A percentile compares a stretch with the other conserved stretches of the same genome.
phyloP scores from a whole-genome alignment of 2,113 vertebrate species.

The Rhinolophus ferrumequinum region DNA sequence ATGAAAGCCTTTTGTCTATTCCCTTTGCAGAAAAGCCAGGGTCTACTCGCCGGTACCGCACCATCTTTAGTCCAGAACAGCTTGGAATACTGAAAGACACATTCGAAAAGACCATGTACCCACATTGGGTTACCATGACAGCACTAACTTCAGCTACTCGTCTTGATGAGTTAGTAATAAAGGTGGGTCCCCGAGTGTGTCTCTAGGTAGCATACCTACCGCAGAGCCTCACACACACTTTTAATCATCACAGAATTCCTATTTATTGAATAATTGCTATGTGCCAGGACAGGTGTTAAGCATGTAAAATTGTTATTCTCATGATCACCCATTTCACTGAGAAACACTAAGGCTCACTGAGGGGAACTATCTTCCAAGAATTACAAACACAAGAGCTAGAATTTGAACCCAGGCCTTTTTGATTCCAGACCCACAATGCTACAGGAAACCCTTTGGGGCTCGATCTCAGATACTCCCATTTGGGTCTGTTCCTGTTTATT shows the following conservation, averaged over 20 bases:
- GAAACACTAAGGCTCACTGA: background rate
- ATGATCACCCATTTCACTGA: background rate
- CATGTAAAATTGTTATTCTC: background rate
- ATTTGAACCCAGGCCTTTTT: background rate
- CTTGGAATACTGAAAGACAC: background rate
- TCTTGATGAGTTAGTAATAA: background rate
- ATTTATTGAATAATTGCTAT: too few species aligned
- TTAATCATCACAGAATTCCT: background rate
- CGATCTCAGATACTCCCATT: background rate
- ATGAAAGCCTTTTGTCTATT: background rate
- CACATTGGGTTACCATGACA: rapidly evolving
- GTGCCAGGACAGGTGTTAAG: background rate
- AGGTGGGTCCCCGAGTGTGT: background rate
- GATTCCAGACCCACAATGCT: background rate
- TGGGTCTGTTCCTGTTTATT: background rate
- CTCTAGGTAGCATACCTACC: background rate
- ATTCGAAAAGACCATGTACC: background rate
- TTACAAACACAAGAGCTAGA: background rate
- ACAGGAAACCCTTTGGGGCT: background rate
- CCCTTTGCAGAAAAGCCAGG: background rate
- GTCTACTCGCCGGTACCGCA: rapidly evolving
- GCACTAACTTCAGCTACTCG: background rate
- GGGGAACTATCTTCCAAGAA: background rate
- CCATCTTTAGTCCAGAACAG: background rate
- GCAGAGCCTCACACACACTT: too few species aligned